Base-by-base conservation (phyloP, 2,113 vertebrate genomes). In the Numenius arquata region DNA sequence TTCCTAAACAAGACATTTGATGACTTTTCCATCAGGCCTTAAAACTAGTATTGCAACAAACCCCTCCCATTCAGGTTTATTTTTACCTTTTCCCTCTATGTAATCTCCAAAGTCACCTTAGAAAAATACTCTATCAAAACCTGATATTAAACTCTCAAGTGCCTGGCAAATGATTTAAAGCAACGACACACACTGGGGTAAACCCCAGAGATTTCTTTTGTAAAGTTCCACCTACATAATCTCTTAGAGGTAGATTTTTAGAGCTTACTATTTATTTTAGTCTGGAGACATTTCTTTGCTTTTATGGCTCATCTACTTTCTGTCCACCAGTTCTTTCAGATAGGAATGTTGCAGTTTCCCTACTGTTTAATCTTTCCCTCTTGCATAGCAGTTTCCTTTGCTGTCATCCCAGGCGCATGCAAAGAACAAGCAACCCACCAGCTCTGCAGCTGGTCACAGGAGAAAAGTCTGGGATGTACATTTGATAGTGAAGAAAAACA, bases 91-190 rank as follows among this genome's bases (percentile, higher is more conserved):
- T 66, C 56, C 71, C n/a, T 81, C 85, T 72, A 41, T 93, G 73
- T 85, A 90, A 96, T 97, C 95, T 96, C 90, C 66, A 71, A 80
- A 96, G 90, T 96, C 88, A 84, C 81, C 96, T 96, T 79, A 96
- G 96, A 89, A 94, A 95, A 91, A 88, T 82, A 81, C 80, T 78
- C 48, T 89, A 95, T 96, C 91, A 86, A 88, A 96, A 95, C 72
- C 93, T 86, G 84, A 88, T 93, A 95, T 95, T 97, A 97, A 97
- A 96, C 90, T 93, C 92, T 59, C 3, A 38, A 90, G 85, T 85
- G 85, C 88, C 94, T 93, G 72, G 97, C 75, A 87, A 97, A 94
- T 50, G 89, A 94, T 96, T 94, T 94, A 92, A 97, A 94, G 92
- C 75, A 63, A 68, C 3, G 6, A 65, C 88, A 96, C 83, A 72